Evolutionary conservation across 37 sponge, comb jelly and placozoan genomes (phyloP).

Genomic region (Corticium candelabrum): DNA sequence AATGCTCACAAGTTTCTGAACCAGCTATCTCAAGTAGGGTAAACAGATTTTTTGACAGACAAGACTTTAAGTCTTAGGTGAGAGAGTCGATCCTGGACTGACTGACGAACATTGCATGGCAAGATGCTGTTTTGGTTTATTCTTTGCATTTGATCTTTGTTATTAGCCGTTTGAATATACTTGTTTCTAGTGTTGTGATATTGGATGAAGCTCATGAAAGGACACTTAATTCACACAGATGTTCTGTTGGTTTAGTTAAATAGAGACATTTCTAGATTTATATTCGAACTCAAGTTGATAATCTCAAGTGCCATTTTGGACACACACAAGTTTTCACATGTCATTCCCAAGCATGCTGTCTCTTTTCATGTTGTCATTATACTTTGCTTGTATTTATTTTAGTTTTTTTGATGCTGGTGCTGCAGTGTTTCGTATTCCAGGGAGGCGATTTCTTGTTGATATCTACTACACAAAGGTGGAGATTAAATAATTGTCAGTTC

Average conservation of each 20-base stretch:
- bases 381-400: no score
- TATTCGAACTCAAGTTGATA: conserved; percentile 89
- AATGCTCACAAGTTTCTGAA: no score
- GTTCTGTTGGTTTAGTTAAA: conserved; percentile 96
- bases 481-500: no score
- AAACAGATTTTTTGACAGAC: no score
- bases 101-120: no score
- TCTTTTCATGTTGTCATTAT: no score
- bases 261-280: conserved; percentile 89
- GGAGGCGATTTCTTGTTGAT: conserved; percentile 92
- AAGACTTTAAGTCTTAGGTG: conserved; percentile 1
- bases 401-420: conserved; percentile 99
- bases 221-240: conserved; percentile 95
- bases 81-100: no score
- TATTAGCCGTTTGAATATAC: no score
- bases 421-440: conserved; percentile 95
- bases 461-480: conserved; percentile 97
- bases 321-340: conserved; percentile 87
- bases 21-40: no score
- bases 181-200: conserved; percentile 88
- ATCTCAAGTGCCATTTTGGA: conserved; percentile 98
- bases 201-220: conserved; percentile 99
- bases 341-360: no score
- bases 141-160: no score
- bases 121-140: no score